These are phyloP conservation scores for Drosophila pseudotalamancana DNA, from an alignment of 2,888 invertebrate species.

Conservation along the genomic window DNA sequence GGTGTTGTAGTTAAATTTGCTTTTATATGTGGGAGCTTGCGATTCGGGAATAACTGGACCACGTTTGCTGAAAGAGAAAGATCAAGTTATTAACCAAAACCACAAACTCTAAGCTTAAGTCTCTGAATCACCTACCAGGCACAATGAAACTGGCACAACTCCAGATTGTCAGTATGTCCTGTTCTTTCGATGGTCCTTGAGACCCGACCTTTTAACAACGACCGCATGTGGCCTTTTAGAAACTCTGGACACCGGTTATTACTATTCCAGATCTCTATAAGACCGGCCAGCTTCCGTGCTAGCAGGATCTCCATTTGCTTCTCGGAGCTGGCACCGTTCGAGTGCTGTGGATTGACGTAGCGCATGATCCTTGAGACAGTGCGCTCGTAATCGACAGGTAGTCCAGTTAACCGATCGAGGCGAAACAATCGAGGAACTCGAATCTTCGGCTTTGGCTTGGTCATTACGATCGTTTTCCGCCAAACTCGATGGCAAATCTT, in stretches of 20 bases:
- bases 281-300: conserved; percentile 16
- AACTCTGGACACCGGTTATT: not conserved
- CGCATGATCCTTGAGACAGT: conserved; percentile 61
- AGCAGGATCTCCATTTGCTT: conserved; percentile 31
- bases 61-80: conserved; percentile 42
- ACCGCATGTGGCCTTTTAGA: conserved; percentile 3
- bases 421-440: conserved; percentile 52
- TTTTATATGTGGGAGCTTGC: conserved; percentile 37
- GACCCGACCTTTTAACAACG: conserved; percentile 7
- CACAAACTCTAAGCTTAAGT: too few species aligned
- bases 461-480: conserved; percentile 46
- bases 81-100: not conserved
- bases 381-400: conserved; percentile 61
- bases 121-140: conserved; percentile 51
- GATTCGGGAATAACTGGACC: conserved; percentile 15
- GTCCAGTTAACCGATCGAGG: conserved; percentile 46
- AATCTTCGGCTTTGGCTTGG: conserved; percentile 28
- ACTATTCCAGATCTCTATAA: not conserved
- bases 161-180: not conserved
- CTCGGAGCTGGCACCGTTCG: conserved; percentile 18
- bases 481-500: conserved; percentile 26
- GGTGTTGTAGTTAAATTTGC: conserved; percentile 61
- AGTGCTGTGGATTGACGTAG: conserved; percentile 59
- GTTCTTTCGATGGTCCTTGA: not conserved
- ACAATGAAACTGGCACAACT: conserved; percentile 41